Conservation (phyloP, 1,140 invertebrate genomes). For the Ceratosolen solmsi region DNA sequence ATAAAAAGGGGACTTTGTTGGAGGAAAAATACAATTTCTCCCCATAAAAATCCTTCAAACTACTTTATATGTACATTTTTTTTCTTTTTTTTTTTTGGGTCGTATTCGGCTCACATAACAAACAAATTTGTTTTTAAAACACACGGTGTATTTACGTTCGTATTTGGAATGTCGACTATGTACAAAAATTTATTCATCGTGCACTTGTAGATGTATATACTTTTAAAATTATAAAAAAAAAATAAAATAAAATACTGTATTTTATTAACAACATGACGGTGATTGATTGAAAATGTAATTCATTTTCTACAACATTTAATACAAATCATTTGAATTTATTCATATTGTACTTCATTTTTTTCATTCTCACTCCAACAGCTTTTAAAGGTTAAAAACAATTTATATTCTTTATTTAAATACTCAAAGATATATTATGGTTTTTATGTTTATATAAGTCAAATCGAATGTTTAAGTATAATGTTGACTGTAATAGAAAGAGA, state of each 20-base stretch:
- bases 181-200: slow-evolving; percentile 38
- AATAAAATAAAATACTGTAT: slow-evolving; percentile 38
- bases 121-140: slow-evolving; percentile 38
- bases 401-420: slow-evolving; percentile 9
- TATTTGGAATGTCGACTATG: slow-evolving; percentile 29
- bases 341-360: slow-evolving; percentile 26
- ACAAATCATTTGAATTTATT: slow-evolving; percentile 19
- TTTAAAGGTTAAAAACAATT: slow-evolving; percentile 20
- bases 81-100: slow-evolving; percentile 32
- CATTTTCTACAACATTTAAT: not conserved
- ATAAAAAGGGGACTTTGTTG: slow-evolving; percentile 2
- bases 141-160: slow-evolving; percentile 30
- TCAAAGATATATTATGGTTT: slow-evolving; percentile 14
- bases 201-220: slow-evolving; percentile 38
- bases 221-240: slow-evolving; percentile 39
- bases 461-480: slow-evolving; percentile 26
- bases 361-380: not conserved
- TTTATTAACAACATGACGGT: slow-evolving; percentile 31
- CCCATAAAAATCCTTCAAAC: not conserved
- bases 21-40: slow-evolving; percentile 11
- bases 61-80: slow-evolving; percentile 45
- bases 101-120: slow-evolving; percentile 22
- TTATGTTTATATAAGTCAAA: slow-evolving; percentile 3
- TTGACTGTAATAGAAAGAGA: slow-evolving; percentile 3
- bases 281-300: slow-evolving; percentile 7